These are phyloP conservation scores for Mirza zaza DNA, from an alignment of 2,113 vertebrate species.

Conservation along the genomic window DNA sequence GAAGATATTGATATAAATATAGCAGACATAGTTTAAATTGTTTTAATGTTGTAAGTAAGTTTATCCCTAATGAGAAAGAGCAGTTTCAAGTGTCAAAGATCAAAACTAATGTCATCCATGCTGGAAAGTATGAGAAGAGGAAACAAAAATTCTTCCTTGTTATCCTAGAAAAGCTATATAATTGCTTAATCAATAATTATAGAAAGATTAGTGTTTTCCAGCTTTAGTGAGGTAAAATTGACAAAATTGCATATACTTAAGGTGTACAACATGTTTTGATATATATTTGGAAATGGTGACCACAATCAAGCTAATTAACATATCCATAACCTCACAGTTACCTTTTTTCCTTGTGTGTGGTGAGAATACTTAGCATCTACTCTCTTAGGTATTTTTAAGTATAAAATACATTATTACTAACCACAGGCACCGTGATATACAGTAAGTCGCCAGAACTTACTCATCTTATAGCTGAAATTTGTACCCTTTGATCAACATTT, in stretches of 20 bases:
- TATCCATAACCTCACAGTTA: not conserved
- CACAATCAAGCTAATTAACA: not conserved
- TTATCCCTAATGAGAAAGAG: not conserved
- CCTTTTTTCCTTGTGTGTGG: not conserved
- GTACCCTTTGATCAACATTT: not conserved
- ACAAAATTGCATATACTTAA: not conserved
- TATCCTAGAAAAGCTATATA: not conserved
- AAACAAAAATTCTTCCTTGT: not conserved
- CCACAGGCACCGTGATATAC: fast-evolving
- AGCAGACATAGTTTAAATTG: not conserved
- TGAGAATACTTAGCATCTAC: not conserved
- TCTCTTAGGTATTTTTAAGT: not conserved
- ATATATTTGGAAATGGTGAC: not conserved
- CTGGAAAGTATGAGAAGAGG: not conserved
- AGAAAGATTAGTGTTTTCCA: not conserved
- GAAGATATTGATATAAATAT: not conserved
- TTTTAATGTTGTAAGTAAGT: not conserved
- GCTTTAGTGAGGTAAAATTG: not conserved
- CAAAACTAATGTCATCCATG: not conserved
- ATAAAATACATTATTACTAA: not conserved
- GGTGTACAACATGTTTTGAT: not conserved
- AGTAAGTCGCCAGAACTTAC: not conserved
- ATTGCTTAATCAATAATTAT: not conserved
- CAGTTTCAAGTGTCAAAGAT: not conserved
- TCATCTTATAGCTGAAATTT: not conserved